Evolutionary conservation across 2,797 vertebrate genomes (phyloP), one percentile per base, ranked within the genome.

Genomic region (Gallinago solitaria): DNA sequence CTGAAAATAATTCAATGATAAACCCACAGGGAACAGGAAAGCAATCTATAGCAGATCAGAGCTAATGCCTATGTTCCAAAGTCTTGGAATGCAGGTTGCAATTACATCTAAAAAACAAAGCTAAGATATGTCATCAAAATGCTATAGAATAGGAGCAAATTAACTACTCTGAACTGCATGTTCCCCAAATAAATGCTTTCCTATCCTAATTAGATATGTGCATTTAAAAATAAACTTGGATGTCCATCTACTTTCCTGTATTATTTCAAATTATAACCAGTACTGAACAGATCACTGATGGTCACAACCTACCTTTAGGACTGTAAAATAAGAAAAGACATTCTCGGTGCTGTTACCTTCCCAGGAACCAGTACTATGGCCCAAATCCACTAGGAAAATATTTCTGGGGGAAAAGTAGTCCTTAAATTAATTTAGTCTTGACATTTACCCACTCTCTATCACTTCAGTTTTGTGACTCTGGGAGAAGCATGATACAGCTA

Each of bases 1-100:
- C 81, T 82, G 75, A 89, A 87, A 95, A 79, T 61, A 91, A 89
- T 84, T 84, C 89, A 95, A 68, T 41, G 65, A 28, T 14, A 91
- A 87, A 73, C 68, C 74, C 74, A 48, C 0, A 10, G 63, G 61
- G 70, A 89, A 78, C 35, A 9, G 64, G 60, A 81, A 87, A 84
- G 54, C 60, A 68, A 71, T 56, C 70, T 57, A n/a, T 6, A 73
- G 50, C 28, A 82, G 41, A 91, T 47, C 63, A 82, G 71, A 79
- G n/a, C 57, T 0, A 53, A 7, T 18, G 47, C 6, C 54, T 32
- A 4, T 16, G 54, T 30, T 85, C 45, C 67, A 48, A 79, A 89
- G 67, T 16, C 81, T 33, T 45, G 47, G 63, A 79, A 73, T 17
- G 37, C 81, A 53, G 13, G 53, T 23, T 78, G 32, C 14, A 87